These are phyloP conservation scores for Pluvianellus socialis DNA, from an alignment of 2,113 vertebrate genomes.

Conservation along the genomic window DNA sequence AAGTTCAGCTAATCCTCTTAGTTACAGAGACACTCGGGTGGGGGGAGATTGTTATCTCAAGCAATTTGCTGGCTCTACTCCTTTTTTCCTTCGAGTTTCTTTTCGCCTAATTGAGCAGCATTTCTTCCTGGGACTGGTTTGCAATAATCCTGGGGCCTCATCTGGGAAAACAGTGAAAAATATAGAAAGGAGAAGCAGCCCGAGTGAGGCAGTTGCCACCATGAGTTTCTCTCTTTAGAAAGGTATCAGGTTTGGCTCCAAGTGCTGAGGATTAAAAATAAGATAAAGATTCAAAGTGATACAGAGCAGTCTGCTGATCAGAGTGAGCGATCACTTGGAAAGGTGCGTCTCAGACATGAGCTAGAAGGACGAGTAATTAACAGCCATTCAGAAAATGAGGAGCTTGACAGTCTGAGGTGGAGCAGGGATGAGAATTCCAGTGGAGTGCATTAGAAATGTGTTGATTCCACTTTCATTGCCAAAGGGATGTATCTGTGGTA, in stretches of 20 bases:
- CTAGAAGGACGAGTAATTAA: background rate
- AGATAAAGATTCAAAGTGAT: background rate
- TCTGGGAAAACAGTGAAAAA: constrained; percentile 61
- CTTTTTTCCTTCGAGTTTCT: constrained; percentile 70
- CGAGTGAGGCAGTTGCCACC: background rate
- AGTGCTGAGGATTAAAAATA: background rate
- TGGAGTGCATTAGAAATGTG: background rate
- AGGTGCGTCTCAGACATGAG: background rate
- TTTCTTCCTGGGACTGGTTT: constrained; percentile 68
- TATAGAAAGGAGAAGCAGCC: constrained; percentile 13
- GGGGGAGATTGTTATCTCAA: constrained; percentile 72
- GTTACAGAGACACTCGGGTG: constrained; percentile 67
- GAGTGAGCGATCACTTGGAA: background rate
- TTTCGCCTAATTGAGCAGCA: constrained; percentile 74
- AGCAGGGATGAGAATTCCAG: background rate
- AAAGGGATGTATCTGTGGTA: constrained; percentile 23
- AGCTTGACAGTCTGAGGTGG: background rate
- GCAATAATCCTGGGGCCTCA: constrained; percentile 70
- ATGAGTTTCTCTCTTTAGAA: background rate
- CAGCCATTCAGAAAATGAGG: background rate
- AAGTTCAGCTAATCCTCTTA: constrained; percentile 78
- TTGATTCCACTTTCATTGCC: constrained; percentile 32
- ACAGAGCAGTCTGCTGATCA: background rate
- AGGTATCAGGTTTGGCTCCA: background rate
- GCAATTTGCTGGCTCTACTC: constrained; percentile 68